Evolutionary conservation across 2,797 vertebrate genomes (phyloP), one percentile per base, ranked within the genome.

Genomic region (Eulemur albifrons): DNA sequence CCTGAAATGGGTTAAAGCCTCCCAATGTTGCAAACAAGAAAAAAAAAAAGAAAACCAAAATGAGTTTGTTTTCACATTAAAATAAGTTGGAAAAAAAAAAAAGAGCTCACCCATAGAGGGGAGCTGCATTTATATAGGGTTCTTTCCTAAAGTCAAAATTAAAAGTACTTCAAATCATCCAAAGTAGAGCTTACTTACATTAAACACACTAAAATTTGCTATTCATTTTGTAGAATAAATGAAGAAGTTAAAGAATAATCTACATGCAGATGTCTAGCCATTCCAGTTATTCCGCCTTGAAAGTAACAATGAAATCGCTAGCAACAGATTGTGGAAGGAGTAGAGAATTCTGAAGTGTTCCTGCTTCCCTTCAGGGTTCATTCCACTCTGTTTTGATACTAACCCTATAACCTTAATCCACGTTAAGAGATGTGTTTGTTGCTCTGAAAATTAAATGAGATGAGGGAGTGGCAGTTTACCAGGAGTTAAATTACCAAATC

Each of bases 281-380:
- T 73, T 93, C 30, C 45, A 63, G 25, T 1, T 79, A 43, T 57
- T 85, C 73, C 48, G 21, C 25, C 70, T 84, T 35, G 45, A 72
- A 85, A 65, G 84, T 84, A 93, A 86, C 65, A 89, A 72, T 67
- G 52, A 91, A 84, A 77, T 97, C 14, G 18, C 48, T 67, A 79
- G 48, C 35, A 73, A 82, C 73, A 57, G 67, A 72, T 7, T 18
- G 8, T 52, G 38, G 59, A 88, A 92, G 32, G 8, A n/a, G 8
- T n/a, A 40, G 72, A 84, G 43, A 54, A 82, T 81, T 85, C n/a
- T 45, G 30, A 48, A 45, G 25, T 30, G 35, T 52, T 87, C 80
- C 80, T 84, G 43, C 27, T 70, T 89, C 75, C 25, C 65, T 59
- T 75, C 21, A 86, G 45, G 67, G 30, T 61, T 81, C 52, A 35